Conservation (phyloP, 1,140 invertebrate genomes). For the Potamilus streckersoni region DNA sequence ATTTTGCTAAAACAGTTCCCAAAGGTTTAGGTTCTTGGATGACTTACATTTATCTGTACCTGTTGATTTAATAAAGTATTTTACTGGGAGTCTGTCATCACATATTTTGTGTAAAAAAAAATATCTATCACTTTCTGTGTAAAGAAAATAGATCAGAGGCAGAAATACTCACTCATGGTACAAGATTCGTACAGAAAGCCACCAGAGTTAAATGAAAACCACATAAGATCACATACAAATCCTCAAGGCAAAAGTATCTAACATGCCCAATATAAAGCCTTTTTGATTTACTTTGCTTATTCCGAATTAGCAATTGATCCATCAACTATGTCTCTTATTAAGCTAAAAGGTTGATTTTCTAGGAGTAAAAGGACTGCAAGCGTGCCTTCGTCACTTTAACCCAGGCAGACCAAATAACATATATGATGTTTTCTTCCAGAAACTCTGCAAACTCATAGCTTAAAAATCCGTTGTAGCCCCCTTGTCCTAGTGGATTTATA, state of each 20-base stretch:
- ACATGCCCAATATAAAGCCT: slow-evolving; percentile 19
- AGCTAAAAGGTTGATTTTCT: slow-evolving; percentile 17
- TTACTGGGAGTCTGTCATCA: neutral
- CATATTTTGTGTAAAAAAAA: neutral
- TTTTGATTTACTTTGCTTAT: slow-evolving; percentile 10
- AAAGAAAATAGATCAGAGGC: slow-evolving; percentile 5
- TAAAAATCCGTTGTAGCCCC: slow-evolving; percentile 18
- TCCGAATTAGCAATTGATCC: slow-evolving; percentile 16
- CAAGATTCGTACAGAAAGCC: slow-evolving; percentile 13
- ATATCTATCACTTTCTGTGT: neutral
- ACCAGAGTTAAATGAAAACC: slow-evolving; percentile 12
- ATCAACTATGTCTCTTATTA: neutral
- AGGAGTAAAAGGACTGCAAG: slow-evolving; percentile 25
- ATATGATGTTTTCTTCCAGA: slow-evolving; percentile 25
- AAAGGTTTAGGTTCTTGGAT: slow-evolving; percentile 17
- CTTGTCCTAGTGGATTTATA: slow-evolving; percentile 27
- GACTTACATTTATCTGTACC: slow-evolving; percentile 19
- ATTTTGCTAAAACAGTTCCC: slow-evolving; percentile 12
- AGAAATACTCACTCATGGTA: slow-evolving; percentile 15
- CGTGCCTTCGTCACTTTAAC: slow-evolving; percentile 1
- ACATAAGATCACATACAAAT: slow-evolving; percentile 23
- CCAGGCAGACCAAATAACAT: slow-evolving; percentile 10
- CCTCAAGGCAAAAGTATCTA: slow-evolving; percentile 12
- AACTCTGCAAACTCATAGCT: slow-evolving; percentile 3
- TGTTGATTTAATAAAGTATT: slow-evolving; percentile 14